A percentile compares a stretch with the other conserved stretches of the same genome.
These are phyloP conservation scores for Sebastes schlegelii DNA, from an alignment of 2,113 vertebrate genomes.

Conservation along the genomic window DNA sequence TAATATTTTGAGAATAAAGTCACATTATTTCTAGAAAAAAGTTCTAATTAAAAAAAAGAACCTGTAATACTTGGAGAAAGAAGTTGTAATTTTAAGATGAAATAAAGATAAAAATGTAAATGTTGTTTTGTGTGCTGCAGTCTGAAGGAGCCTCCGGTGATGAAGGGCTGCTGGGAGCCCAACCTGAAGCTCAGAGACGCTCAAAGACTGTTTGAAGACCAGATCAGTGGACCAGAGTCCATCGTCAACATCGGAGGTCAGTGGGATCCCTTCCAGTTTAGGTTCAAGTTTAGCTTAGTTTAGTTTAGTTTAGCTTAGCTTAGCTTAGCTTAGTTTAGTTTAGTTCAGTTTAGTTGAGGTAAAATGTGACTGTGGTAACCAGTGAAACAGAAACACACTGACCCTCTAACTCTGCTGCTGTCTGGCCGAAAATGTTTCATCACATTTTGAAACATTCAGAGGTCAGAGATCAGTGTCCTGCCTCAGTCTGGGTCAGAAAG, in stretches of 20 bases:
- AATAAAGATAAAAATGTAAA: no score
- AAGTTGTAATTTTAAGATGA: no score
- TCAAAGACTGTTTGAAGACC: constrained; percentile 90
- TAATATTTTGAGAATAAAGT: no score
- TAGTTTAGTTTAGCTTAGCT: background rate
- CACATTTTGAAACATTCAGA: background rate
- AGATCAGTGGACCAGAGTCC: constrained; percentile 92
- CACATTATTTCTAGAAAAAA: no score
- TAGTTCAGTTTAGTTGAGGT: background rate
- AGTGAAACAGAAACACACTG: background rate
- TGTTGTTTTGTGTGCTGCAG: constrained; percentile 50
- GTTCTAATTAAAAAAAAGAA: no score
- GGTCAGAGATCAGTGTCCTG: background rate
- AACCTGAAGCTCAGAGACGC: constrained; percentile 90
- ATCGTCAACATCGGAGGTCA: constrained; percentile 91
- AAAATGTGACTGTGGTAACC: background rate
- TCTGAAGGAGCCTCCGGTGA: constrained; percentile 90
- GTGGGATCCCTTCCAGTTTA: no score
- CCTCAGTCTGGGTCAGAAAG: no score
- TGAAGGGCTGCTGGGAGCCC: constrained; percentile 89
- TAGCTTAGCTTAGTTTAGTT: no score
- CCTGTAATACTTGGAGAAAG: no score
- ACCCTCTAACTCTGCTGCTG: no score
- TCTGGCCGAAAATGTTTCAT: background rate
- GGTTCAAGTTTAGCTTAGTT: background rate